Evolutionary conservation across 2,888 invertebrate genomes (phyloP).

Genomic region (Drosophila nr. medialis): DNA sequence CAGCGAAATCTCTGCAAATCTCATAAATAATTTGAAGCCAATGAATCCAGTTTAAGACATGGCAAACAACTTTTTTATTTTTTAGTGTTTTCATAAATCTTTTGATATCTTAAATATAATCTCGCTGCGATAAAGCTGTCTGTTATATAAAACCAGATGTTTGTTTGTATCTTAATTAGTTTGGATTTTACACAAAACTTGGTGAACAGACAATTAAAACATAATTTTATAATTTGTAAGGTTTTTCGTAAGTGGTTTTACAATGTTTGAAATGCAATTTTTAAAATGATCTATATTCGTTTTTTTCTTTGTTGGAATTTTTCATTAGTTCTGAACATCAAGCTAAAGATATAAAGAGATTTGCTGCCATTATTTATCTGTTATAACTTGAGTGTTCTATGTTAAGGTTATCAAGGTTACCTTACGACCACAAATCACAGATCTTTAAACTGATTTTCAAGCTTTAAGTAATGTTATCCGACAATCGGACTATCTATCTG

Average conservation of each 20-base stretch:
- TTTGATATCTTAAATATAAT: not conserved
- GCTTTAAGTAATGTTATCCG: constrained; percentile 1
- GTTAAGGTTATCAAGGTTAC: constrained; percentile 13
- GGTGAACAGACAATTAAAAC: not conserved
- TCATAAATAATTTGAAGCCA: not conserved
- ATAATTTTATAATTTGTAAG: not conserved
- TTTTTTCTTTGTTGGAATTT: not conserved
- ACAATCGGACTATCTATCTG: not conserved
- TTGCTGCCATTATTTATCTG: not conserved
- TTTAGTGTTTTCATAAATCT: not conserved
- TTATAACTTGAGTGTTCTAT: not conserved
- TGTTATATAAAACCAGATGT: constrained; percentile 1
- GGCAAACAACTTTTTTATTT: not conserved
- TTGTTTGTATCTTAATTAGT: constrained; percentile 26
- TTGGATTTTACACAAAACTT: not conserved
- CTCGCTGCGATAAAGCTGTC: not conserved
- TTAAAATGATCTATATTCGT: not conserved
- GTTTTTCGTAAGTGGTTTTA: not conserved
- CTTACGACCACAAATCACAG: constrained; percentile 12
- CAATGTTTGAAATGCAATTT: not conserved
- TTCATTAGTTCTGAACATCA: not conserved
- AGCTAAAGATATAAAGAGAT: not conserved
- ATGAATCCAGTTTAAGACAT: not conserved
- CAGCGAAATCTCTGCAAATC: not conserved
- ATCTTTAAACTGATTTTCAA: constrained; percentile 14